phyloP scores from a whole-genome alignment of 2,113 vertebrate species.

The Leucopternis melanops region DNA sequence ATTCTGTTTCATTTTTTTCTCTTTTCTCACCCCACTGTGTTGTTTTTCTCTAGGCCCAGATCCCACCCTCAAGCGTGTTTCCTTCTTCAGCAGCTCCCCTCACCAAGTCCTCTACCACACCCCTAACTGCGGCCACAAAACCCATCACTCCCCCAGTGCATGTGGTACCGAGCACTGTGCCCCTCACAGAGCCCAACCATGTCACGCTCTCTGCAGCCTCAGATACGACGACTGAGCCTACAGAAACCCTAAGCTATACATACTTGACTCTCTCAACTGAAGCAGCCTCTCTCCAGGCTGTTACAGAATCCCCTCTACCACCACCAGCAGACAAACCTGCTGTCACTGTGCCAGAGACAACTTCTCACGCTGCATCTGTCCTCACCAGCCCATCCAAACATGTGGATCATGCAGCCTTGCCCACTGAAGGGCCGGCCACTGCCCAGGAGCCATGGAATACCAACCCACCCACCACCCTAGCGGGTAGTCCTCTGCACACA shows the following conservation, averaged over 20 bases:
- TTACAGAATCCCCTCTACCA: conserved; percentile 20
- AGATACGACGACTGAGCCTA: background rate
- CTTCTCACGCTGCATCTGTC: background rate
- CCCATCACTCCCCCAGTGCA: background rate
- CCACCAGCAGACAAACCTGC: conserved; percentile 56
- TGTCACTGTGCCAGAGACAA: conserved; percentile 27
- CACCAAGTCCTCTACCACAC: conserved; percentile 20
- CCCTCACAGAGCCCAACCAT: conserved; percentile 43
- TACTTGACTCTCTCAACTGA: background rate
- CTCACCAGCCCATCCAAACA: conserved; percentile 2
- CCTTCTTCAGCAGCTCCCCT: conserved; percentile 62
- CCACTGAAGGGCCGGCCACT: background rate
- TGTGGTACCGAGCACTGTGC: background rate
- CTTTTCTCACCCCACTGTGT: background rate
- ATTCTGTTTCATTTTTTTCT: background rate
- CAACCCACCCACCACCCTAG: background rate
- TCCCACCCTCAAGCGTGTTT: conserved; percentile 35
- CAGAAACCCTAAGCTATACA: background rate
- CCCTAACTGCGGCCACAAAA: background rate
- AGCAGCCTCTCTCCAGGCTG: conserved; percentile 16
- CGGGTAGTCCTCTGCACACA: background rate
- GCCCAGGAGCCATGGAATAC: conserved; percentile 2
- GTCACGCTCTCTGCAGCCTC: background rate
- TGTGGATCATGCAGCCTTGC: background rate
- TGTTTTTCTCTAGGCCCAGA: conserved; percentile 60